Evolutionary conservation across 2,888 invertebrate genomes (phyloP), one percentile per base, ranked within the genome.

Genomic region (Andricus quercusramuli): DNA sequence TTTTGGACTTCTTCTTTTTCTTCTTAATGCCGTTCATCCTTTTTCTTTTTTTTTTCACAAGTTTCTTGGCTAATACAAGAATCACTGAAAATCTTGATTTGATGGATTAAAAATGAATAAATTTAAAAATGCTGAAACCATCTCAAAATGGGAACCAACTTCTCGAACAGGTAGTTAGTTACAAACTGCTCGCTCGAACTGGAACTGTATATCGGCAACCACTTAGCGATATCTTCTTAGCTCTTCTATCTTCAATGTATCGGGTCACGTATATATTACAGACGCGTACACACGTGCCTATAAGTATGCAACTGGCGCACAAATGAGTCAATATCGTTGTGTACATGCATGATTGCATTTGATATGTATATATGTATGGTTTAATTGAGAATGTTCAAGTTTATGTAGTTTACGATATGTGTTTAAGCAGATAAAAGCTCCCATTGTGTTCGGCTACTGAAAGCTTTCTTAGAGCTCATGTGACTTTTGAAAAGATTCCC

Each of bases 191-290:
- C 88, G 32, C 86, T 86, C 84, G 76, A 84, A 83, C 83, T 77
- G 84, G 85, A 84, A 85, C 86, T 84, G 86, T 85, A 86, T 89
- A 90, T 90, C 89, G 90, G 85, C 83, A 85, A 85, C 88, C 90
- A 90, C 90, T 91, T 89, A 89, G 89, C 90, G 88, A 90, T 91
- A 90, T 90, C 90, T 90, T 89, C 89, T 87, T 84, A 84, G 83
- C 84, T 84, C 78, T 86, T 83, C 80, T 79, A 80, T 86, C 78
- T 80, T 80, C 82, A 67, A 65, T 81, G 77, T 77, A 83, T 78
- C 68, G 78, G 81, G 70, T 77, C 77, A 77, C 67, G 81, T 81
- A 83, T 81, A 80, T 82, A 79, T 80, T 79, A 79, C 82, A 82
- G 78, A 79, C 82, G 79, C 79, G 79, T 6, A 64, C 66, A 81